Conservation (phyloP, 2,888 invertebrate species). For the Tipula helvola region DNA sequence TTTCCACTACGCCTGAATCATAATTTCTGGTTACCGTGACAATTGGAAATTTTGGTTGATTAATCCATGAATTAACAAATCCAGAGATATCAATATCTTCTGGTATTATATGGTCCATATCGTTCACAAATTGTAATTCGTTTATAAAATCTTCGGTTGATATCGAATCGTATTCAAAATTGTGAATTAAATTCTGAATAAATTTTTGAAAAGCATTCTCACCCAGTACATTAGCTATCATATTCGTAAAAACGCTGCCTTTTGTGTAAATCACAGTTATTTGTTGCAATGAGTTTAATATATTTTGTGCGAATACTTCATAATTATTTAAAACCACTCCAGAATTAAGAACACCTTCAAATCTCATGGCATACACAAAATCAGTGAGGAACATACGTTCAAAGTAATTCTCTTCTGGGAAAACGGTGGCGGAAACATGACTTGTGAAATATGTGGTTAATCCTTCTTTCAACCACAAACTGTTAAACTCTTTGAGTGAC, state of each 20-base stretch:
- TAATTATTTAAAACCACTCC: neutral
- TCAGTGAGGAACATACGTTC: neutral
- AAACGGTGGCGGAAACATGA: neutral
- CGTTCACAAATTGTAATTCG: neutral
- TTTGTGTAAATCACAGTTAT: neutral
- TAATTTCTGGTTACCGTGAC: neutral
- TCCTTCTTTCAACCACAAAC: neutral
- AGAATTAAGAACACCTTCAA: neutral
- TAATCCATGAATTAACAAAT: neutral
- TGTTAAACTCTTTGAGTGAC: neutral
- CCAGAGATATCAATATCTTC: neutral
- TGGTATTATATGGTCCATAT: neutral
- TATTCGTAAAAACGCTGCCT: neutral
- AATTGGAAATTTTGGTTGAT: neutral
- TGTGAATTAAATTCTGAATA: neutral
- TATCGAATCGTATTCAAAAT: neutral
- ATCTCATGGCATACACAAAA: neutral
- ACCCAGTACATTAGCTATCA: neutral
- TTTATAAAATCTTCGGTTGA: neutral
- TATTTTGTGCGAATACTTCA: neutral
- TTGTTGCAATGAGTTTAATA: neutral
- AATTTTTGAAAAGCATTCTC: neutral
- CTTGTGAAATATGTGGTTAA: neutral
- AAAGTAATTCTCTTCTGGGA: neutral
- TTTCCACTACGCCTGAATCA: neutral